These are phyloP conservation scores for Leptocoma aspasia DNA, from an alignment of 2,113 vertebrate species.

Conservation along the genomic window DNA sequence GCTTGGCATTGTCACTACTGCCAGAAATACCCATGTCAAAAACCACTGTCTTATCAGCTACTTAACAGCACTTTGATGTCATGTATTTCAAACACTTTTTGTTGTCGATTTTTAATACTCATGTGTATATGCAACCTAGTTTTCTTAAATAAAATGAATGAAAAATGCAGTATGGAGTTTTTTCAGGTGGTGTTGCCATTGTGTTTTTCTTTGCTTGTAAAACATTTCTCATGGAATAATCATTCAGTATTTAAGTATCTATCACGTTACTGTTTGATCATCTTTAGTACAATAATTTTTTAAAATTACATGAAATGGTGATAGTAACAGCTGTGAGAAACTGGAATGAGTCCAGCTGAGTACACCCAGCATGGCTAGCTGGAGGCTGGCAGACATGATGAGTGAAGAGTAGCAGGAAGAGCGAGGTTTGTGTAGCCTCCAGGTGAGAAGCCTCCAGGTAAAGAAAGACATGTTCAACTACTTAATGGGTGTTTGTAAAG, in stretches of 20 bases:
- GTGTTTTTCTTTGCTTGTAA: neutral
- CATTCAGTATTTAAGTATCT: neutral
- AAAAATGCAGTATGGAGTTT: neutral
- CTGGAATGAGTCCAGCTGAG: neutral
- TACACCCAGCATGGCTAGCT: neutral
- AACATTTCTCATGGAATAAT: neutral
- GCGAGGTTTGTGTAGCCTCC: neutral
- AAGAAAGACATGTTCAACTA: neutral
- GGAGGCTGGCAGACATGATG: neutral
- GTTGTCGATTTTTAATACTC: neutral
- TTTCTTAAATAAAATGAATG: neutral
- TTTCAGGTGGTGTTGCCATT: neutral
- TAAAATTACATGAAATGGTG: neutral
- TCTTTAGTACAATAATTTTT: neutral
- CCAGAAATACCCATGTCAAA: neutral
- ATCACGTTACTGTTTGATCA: neutral
- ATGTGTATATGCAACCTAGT: neutral
- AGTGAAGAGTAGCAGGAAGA: neutral
- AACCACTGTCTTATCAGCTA: neutral
- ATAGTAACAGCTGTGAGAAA: neutral
- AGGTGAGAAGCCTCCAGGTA: neutral
- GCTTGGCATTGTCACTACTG: neutral
- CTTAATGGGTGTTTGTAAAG: neutral
- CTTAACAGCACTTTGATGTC: neutral
- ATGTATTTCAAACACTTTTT: neutral